Evolutionary conservation across 2,888 invertebrate genomes (phyloP).

Genomic region (Pseudoips prasinana): DNA sequence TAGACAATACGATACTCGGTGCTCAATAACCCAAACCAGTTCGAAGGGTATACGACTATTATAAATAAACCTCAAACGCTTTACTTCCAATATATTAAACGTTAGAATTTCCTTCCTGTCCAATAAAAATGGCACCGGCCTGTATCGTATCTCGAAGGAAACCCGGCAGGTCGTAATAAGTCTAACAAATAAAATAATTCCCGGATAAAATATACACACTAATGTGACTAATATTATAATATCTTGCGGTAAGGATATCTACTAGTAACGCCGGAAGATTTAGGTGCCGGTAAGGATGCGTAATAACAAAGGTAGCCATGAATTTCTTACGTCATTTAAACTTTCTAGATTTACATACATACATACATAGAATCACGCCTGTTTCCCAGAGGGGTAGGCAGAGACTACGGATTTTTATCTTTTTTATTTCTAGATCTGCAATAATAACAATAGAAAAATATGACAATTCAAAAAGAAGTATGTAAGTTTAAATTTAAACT

Average conservation of each 20-base stretch:
- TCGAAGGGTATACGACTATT: conserved; percentile 38
- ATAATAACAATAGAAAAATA: too few relatives aligned
- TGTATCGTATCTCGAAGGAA: conserved; percentile 70
- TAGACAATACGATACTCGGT: conserved; percentile 5
- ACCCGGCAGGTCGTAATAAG: conserved; percentile 74
- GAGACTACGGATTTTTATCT: too few relatives aligned
- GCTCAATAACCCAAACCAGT: conserved; percentile 38
- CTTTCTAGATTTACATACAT: too few relatives aligned
- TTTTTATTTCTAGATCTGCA: too few relatives aligned
- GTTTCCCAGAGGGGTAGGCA: too few relatives aligned
- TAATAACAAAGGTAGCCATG: conserved; percentile 43
- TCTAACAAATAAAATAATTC: conserved; percentile 79
- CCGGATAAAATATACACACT: conserved; percentile 74
- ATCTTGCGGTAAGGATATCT: conserved; percentile 74
- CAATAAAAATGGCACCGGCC: conserved; percentile 71
- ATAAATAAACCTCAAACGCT: conserved; percentile 64
- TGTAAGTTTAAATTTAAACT: too few relatives aligned
- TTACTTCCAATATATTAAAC: conserved; percentile 71
- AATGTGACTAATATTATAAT: conserved; percentile 81
- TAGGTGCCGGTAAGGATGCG: conserved; percentile 55
- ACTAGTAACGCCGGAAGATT: conserved; percentile 75
- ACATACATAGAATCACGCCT: too few relatives aligned
- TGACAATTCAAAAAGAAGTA: too few relatives aligned
- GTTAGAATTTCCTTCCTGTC: conserved; percentile 80
- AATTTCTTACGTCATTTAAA: too few relatives aligned